Evolutionary conservation across 2,888 invertebrate species (phyloP), one percentile per base, ranked within the genome.

Genomic region (Argyresthia albistria): DNA sequence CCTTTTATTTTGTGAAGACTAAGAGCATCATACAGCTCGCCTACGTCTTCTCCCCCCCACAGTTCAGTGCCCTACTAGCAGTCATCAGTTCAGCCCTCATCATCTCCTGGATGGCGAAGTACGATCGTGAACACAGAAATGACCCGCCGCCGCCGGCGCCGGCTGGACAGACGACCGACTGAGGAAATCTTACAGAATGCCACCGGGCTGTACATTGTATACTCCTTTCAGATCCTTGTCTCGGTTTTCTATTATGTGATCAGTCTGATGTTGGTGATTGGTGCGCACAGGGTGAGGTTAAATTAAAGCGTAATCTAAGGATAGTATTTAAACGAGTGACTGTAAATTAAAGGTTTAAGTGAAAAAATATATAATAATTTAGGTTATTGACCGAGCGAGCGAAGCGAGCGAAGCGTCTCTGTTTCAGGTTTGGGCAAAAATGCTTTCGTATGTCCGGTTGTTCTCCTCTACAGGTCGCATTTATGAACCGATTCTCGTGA

Each of bases 241-340:
- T 76, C 73, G 53, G 49, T 80, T 6, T 76, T 69, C 55, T 72
- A 75, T 57, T 53, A 77, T 9, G 54, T 66, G 0, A 73, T 83
- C 14, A 77, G 72, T 56, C 1, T 78, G 1, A 46, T 84, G 39
- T 61, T 84, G 35, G 64, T 86, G 10, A 55, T 80, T 25, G 83
- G 82, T 3, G 68, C 76, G 1, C 84, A 83, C 59, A 62, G 51
- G 67, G 86, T 86, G 60, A 70, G 74, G 63, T 11, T 36, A 9
- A 7, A n/a, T n/a, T n/a, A n/a, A n/a, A n/a, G n/a, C n/a, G n/a
- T n/a, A n/a, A n/a, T n/a, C n/a, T n/a, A n/a, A n/a, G n/a, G n/a
- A n/a, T n/a, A n/a, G n/a, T n/a, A n/a, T n/a, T n/a, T n/a, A n/a
- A n/a, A n/a, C n/a, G n/a, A n/a, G n/a, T n/a, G n/a, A n/a, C n/a